Percentiles rank a stretch among this genome's conserved stretches.
Evolutionary conservation across 2,888 invertebrate genomes (phyloP).

Genomic region (Oscheius sp.): DNA sequence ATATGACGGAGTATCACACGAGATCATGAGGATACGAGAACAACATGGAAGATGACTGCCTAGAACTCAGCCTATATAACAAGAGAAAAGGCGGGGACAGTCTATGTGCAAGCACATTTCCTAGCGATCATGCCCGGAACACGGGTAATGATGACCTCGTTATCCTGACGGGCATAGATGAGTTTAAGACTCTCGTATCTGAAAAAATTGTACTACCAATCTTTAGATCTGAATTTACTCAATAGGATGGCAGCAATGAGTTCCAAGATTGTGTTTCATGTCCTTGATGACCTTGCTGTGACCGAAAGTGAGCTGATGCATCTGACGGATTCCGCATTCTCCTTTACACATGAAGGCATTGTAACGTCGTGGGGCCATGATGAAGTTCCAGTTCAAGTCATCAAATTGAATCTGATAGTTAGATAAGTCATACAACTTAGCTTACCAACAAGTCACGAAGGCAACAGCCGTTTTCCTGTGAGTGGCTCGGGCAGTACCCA

Average conservation of each 20-base stretch:
- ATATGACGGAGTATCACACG: no score
- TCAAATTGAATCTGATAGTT: constrained; percentile 88
- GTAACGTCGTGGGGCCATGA: constrained; percentile 92
- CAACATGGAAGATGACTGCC: not conserved
- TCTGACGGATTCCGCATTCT: constrained; percentile 85
- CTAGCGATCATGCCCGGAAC: constrained; percentile 94
- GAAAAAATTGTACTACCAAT: not conserved
- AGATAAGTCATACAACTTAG: not conserved
- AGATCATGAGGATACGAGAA: no score
- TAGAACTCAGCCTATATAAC: not conserved
- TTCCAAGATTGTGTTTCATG: not conserved
- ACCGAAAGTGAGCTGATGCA: constrained; percentile 77
- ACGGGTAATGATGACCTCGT: constrained; percentile 71
- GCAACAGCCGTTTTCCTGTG: not conserved
- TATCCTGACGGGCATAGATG: constrained; percentile 73
- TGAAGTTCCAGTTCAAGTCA: constrained; percentile 95
- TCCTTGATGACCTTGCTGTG: constrained; percentile 76
- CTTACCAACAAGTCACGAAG: not conserved
- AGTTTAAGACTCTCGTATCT: constrained; percentile 81
- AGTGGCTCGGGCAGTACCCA: no score
- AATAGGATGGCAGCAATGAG: constrained; percentile 89
- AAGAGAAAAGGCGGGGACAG: not conserved
- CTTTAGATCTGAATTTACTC: constrained; percentile 70
- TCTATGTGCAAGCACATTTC: constrained; percentile 87
- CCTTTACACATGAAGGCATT: constrained; percentile 95